Evolutionary conservation across 1,140 invertebrate species (phyloP), one percentile per base, ranked within the genome.

Genomic region (Diabrotica undecimpunctata): DNA sequence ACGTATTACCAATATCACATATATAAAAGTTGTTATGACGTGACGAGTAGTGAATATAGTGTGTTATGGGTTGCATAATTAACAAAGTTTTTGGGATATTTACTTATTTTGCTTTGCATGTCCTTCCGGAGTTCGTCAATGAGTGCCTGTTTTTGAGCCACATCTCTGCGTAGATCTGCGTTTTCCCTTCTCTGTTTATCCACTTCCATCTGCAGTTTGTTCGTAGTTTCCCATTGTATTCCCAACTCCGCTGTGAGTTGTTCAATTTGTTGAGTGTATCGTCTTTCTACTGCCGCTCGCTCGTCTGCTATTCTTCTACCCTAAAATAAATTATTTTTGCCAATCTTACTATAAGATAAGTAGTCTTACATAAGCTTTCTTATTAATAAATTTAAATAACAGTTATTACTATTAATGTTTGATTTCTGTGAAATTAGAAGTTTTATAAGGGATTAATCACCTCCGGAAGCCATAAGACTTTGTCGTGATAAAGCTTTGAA

Each of bases 61-160:
- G 25, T 25, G 25, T 25, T 25, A 25, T 25, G 25, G 25, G 1
- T 25, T 25, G 25, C 25, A 25, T 25, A 25, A 25, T 25, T 25
- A 25, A 25, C 25, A 25, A 25, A 25, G 25, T 1, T 25, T 4
- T 25, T n/a, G 11, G 11, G 11, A 46, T 13, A 76, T 74, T 81
- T 77, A 89, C 88, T 82, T 61, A 85, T 87, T 81, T 92, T 92
- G 59, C 84, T 86, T 64, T 89, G 87, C 56, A 91, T 77, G 70
- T 93, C 91, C 79, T 90, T 89, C 67, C 90, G 89, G 2, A 93
- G 75, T 72, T 92, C 90, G 54, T 93, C 90, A 36, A 92, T 86
- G 53, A 87, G 84, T 0, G 84, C 79, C 66, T 86, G 87, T 66
- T 90, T 90, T 78, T 90, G 88, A 6, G 85, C 82, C 11, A 91